Evolutionary conservation across 2,113 vertebrate species (phyloP).

Genomic region (Aegithalos caudatus): DNA sequence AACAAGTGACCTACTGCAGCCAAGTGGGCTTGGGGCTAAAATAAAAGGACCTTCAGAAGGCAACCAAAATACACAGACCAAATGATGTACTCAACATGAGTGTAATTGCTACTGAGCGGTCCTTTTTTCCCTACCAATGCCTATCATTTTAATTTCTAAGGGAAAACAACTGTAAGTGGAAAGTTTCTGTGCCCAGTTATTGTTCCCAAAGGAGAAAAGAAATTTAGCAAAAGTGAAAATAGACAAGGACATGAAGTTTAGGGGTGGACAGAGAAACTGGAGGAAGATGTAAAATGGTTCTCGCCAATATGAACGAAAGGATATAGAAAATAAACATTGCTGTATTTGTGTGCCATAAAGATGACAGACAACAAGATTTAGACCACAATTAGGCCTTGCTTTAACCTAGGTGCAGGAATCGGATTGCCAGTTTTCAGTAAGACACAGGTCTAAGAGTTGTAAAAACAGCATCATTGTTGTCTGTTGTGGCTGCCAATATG

Average conservation of each 20-base stretch:
- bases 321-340: background rate
- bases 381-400: background rate
- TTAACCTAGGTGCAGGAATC: background rate
- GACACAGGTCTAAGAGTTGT: background rate
- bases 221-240: background rate
- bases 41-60: conserved; percentile 44
- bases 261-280: background rate
- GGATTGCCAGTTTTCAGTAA: background rate
- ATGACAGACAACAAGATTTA: background rate
- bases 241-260: background rate
- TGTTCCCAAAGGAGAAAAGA: conserved; percentile 6
- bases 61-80: conserved; percentile 46
- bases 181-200: background rate
- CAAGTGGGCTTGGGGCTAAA: conserved; percentile 44
- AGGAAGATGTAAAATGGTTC: background rate
- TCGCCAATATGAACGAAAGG: background rate
- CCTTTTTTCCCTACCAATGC: background rate
- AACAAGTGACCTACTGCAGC: conserved; percentile 57
- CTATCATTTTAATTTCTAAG: conserved; percentile 27
- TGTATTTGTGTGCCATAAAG: background rate
- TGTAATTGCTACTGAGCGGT: background rate
- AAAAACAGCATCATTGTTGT: background rate
- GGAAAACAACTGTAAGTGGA: conserved; percentile 17
- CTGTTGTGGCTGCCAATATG: background rate
- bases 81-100: conserved; percentile 12